Percentiles rank a stretch among this genome's conserved stretches.
Evolutionary conservation across 2,888 invertebrate species (phyloP).

Genomic region (Dynastes grantii): DNA sequence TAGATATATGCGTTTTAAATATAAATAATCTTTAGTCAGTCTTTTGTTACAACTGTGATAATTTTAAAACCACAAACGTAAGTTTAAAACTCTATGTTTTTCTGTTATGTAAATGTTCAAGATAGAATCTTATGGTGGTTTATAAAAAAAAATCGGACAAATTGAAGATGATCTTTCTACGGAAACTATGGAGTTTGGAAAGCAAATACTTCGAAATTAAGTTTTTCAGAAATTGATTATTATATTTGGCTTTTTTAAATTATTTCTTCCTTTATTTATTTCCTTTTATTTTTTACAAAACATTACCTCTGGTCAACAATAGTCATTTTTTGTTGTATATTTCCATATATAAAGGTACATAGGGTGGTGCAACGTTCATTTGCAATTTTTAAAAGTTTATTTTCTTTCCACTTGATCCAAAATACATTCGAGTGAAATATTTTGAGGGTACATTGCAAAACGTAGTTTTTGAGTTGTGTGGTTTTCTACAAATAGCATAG

Average conservation of each 20-base stretch:
- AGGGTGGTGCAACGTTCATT: no score
- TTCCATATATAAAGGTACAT: slow-evolving; percentile 51
- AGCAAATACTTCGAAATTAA: not conserved
- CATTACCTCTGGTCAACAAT: slow-evolving; percentile 57
- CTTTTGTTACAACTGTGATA: slow-evolving; percentile 46
- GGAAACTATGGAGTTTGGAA: no score
- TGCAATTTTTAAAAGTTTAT: no score
- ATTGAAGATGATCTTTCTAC: no score
- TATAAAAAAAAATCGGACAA: slow-evolving; percentile 11
- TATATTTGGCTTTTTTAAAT: slow-evolving; percentile 13
- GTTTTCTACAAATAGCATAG: no score
- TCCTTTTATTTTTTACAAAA: slow-evolving; percentile 52
- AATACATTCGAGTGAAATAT: no score
- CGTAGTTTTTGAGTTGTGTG: no score
- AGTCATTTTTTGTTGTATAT: slow-evolving; percentile 56
- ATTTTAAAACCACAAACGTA: slow-evolving; percentile 38
- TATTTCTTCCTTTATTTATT: slow-evolving; percentile 53
- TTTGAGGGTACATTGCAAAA: no score
- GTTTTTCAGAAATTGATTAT: not conserved
- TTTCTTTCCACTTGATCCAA: no score
- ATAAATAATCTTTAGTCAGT: slow-evolving; percentile 42
- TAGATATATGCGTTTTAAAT: slow-evolving; percentile 38
- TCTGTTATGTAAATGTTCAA: not conserved
- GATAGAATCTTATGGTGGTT: slow-evolving; percentile 8
- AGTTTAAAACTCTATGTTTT: slow-evolving; percentile 1